A percentile compares a stretch with the other conserved stretches of the same genome.
These are phyloP conservation scores for Oxygymnocypris stewartii DNA, from an alignment of 2,113 vertebrate genomes.

Conservation along the genomic window DNA sequence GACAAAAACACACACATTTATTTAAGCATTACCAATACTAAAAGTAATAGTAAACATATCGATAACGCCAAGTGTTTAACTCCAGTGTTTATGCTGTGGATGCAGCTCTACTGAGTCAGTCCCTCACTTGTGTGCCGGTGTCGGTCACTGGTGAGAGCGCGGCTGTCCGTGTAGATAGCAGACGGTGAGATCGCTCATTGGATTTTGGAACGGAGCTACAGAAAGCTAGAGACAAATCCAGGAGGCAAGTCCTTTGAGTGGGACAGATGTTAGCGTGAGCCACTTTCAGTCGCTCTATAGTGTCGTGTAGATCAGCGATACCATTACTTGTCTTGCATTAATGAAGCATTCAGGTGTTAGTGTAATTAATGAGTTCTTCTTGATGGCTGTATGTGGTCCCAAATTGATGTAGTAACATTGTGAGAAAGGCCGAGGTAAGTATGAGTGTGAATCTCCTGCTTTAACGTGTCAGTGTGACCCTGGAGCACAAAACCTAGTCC, in stretches of 20 bases:
- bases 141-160: background rate
- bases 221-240: slow-evolving; percentile 85
- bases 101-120: background rate
- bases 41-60: background rate
- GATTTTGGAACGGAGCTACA: slow-evolving; percentile 66
- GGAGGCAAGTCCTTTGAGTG: slow-evolving; percentile 55
- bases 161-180: slow-evolving; percentile 56
- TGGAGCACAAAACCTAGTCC: no score
- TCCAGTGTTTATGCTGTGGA: background rate
- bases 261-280: background rate
- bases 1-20: background rate
- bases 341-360: background rate
- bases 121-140: background rate
- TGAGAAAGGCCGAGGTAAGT: slow-evolving; percentile 50
- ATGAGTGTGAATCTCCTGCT: slow-evolving; percentile 20
- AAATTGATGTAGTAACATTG: slow-evolving; percentile 33
- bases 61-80: background rate
- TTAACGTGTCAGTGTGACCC: background rate
- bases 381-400: slow-evolving; percentile 47
- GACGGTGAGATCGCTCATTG: slow-evolving; percentile 68
- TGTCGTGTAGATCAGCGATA: background rate
- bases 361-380: slow-evolving; percentile 25
- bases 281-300: background rate
- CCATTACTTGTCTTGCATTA: slow-evolving; percentile 8
- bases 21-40: background rate